A percentile compares a stretch with the other conserved stretches of the same genome.
Conservation (phyloP, 2,888 invertebrate species). For the Dichetophora obliterata region DNA sequence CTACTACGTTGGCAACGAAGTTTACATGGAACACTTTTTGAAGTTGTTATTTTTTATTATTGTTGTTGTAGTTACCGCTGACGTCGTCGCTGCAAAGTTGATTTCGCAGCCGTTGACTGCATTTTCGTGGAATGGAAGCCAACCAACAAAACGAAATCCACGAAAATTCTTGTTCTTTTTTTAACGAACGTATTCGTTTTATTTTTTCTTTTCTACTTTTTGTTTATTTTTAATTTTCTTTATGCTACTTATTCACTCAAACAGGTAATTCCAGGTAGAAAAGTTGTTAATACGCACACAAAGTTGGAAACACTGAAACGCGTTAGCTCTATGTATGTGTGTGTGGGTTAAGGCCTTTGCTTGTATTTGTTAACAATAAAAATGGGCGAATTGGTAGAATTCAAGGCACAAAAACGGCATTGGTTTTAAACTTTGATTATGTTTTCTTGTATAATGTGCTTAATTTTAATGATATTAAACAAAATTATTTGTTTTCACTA, state of each 20-base stretch:
- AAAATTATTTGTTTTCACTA: too few species aligned
- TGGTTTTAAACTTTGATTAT: not conserved
- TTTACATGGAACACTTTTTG: slow-evolving; percentile 32
- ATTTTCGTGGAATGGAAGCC: slow-evolving; percentile 61
- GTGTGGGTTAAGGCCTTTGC: slow-evolving; percentile 43
- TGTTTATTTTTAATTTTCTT: slow-evolving; percentile 26
- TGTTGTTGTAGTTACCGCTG: slow-evolving; percentile 42
- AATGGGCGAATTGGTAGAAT: slow-evolving; percentile 35
- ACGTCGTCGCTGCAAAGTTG: slow-evolving; percentile 48
- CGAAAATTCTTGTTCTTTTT: slow-evolving; percentile 3
- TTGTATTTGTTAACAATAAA: slow-evolving; percentile 55
- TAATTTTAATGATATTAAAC: too few species aligned
- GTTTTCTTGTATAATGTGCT: too few species aligned
- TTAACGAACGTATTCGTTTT: not conserved
- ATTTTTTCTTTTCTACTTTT: slow-evolving; percentile 19
- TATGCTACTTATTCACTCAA: slow-evolving; percentile 51
- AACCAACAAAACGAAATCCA: slow-evolving; percentile 26
- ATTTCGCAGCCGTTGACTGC: slow-evolving; percentile 49
- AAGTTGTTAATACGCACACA: slow-evolving; percentile 59
- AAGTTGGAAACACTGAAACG: slow-evolving; percentile 40
- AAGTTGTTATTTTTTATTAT: slow-evolving; percentile 34
- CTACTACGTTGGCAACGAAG: slow-evolving; percentile 35
- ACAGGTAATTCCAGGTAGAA: slow-evolving; percentile 66
- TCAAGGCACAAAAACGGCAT: slow-evolving; percentile 21
- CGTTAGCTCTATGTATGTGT: slow-evolving; percentile 36